Percentiles rank a stretch among this genome's conserved stretches.
Conservation (phyloP, 2,797 vertebrate genomes). For the Lerista edwardsae region DNA sequence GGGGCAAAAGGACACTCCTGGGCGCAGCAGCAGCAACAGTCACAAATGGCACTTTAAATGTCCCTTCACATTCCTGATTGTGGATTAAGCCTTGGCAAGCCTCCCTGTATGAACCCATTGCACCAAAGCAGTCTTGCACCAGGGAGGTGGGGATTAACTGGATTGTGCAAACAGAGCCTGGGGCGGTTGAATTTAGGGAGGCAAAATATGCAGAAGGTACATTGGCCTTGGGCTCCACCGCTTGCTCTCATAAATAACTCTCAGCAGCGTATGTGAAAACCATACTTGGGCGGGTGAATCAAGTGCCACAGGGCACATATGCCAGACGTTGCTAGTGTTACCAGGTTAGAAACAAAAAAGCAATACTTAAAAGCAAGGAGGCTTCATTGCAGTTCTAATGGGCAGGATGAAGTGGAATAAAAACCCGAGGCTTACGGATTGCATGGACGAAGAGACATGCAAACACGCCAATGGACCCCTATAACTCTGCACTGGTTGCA, state of each 20-base stretch:
- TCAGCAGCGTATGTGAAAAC: neutral
- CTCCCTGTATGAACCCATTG: constrained; percentile 49
- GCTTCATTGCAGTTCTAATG: neutral
- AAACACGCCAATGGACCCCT: neutral
- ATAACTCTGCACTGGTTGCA: neutral
- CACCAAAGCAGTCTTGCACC: constrained; percentile 48
- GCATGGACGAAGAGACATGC: neutral
- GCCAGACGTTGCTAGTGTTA: constrained; percentile 26
- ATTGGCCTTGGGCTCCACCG: neutral
- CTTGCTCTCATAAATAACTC: constrained; percentile 18
- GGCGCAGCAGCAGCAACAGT: constrained; percentile 41
- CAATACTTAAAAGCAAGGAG: neutral
- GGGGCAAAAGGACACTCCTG: constrained; percentile 42
- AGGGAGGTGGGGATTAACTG: neutral
- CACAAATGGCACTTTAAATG: constrained; percentile 51
- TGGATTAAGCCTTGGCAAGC: constrained; percentile 60
- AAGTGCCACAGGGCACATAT: constrained; percentile 24
- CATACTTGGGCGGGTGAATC: neutral
- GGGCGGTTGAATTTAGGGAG: neutral
- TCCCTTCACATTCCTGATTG: constrained; percentile 63
- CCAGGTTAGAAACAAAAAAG: neutral
- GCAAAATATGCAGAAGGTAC: constrained; percentile 13
- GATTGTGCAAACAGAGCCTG: neutral
- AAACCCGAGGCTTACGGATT: constrained; percentile 10
- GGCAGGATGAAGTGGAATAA: neutral